Percentiles rank a stretch among this genome's conserved stretches.
Evolutionary conservation across 1,140 invertebrate species (phyloP).

Genomic region (Helicoverpa zea): DNA sequence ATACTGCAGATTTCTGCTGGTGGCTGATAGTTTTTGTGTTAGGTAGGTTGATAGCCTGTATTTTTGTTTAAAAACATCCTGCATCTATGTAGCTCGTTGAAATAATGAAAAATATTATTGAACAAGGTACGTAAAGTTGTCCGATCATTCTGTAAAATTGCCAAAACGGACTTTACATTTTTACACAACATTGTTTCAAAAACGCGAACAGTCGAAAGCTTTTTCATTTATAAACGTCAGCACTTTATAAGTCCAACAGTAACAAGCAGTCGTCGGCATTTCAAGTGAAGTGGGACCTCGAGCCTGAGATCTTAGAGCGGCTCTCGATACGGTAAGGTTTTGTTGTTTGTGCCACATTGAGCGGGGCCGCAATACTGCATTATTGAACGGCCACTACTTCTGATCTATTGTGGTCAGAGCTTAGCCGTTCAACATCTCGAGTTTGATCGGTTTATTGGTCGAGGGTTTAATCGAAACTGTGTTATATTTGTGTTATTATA

Average conservation of each 20-base stretch:
- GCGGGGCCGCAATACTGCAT: background rate
- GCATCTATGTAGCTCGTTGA: background rate
- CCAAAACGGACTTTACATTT: too few species aligned
- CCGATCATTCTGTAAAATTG: too few species aligned
- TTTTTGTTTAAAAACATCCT: too few species aligned
- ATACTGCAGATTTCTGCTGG: too few species aligned
- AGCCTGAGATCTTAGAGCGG: background rate
- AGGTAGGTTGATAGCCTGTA: too few species aligned
- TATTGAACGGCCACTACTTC: slow-evolving; percentile 19
- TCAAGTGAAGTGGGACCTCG: background rate
- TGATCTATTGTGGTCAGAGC: slow-evolving; percentile 6
- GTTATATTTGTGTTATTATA: too few species aligned
- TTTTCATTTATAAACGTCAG: background rate
- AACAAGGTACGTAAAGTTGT: too few species aligned
- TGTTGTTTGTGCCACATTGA: slow-evolving; percentile 6
- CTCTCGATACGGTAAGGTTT: slow-evolving; percentile 15
- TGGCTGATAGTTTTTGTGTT: too few species aligned
- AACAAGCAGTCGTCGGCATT: background rate
- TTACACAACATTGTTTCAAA: background rate
- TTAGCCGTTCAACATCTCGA: background rate
- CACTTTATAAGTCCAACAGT: background rate
- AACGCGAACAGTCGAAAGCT: background rate
- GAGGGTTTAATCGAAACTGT: background rate
- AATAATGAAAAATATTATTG: background rate
- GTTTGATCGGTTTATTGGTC: background rate